Evolutionary conservation across 1,140 invertebrate species (phyloP), one percentile per base, ranked within the genome.

Genomic region (Trachymyrmex septentrionalis): DNA sequence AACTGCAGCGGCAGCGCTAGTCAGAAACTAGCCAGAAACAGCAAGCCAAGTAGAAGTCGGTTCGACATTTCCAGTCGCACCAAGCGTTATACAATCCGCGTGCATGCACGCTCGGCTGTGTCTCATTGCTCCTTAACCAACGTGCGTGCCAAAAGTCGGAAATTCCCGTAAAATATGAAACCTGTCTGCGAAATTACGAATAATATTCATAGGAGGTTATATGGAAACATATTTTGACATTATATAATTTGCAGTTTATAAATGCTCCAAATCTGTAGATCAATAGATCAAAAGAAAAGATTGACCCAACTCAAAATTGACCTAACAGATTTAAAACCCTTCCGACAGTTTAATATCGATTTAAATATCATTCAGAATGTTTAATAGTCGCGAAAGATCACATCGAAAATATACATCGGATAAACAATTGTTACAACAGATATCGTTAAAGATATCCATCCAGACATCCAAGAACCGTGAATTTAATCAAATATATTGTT

Each of bases 61-160:
- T 76, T 76, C 88, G 72, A 69, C 84, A 73, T 86, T 88, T 76
- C 75, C 84, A 82, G 81, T 44, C 76, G 73, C 71, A 55, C 59
- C 63, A 14, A 53, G 24, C 55, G 86, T 90, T 90, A 90, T 84
- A 90, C 89, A 90, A 90, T 86, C 81, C 76, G 64, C 73, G 66
- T 64, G 63, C 44, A 61, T 34, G 24, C 38, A 50, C 10, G 44
- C 14, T 19, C 14, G 21, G 4, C 50, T 69, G 9, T 55, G 9
- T 55, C 30, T 81, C 50, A 4, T 24, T 53, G 48, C 48, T 72
- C 67, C n/a, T 55, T 61, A 9, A 27, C 34, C 14, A 69, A 44
- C n/a, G 19, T 38, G 38, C 38, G 27, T 75, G 80, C 80, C 80
- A 84, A 75, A 38, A 72, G 10, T 14, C 14, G 1, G 50, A 71